Base-by-base conservation (phyloP, 2,888 invertebrate genomes). In the Acleris sparsana region DNA sequence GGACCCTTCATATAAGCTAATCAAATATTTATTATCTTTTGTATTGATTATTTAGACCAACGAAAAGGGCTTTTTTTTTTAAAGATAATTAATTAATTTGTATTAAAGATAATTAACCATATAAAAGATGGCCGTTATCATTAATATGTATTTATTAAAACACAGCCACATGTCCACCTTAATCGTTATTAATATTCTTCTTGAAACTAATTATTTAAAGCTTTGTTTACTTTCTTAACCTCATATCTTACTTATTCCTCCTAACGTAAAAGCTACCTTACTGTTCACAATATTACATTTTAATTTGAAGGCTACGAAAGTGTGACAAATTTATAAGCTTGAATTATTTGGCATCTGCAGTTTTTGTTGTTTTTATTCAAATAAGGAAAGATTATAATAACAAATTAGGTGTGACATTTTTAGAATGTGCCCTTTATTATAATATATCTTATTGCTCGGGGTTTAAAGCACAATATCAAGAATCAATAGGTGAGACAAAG, bases 171-270 rank as follows among this genome's bases (percentile, higher is more conserved):
- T 56, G 55, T 61, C 60, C 51, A 29, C 60, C 17, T 44, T 65
- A 65, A 65, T 65, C 65, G 44, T 65, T 65, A 65, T 65, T 56
- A 65, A 46, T 46, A 65, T 33, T 59, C 44, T 48, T 46, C 25
- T n/a, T 7, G 22, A n/a, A 46, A 39, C 4, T 13, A 3, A 39
- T 13, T 11, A 39, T 13, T 39, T 39, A 13, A 39, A 39, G 13
- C 13, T 39, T 13, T 13, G 39, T 39, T 39, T 39, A 39, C 11
- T 39, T 39, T 39, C 39, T 13, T 13, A 39, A 13, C 3, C 3
- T 33, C 13, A 1, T 39, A 39, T 13, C 13, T 39, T 39, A 13
- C 13, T 39, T 39, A 13, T 39, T 39, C 5, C 3, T 13, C 3
- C 39, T 39, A 13, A 39, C 39, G 39, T 1, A 39, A 39, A 39